Evolutionary conservation across 2,888 invertebrate genomes (phyloP), one percentile per base, ranked within the genome.

Genomic region (Mechanitis mazaeus): DNA sequence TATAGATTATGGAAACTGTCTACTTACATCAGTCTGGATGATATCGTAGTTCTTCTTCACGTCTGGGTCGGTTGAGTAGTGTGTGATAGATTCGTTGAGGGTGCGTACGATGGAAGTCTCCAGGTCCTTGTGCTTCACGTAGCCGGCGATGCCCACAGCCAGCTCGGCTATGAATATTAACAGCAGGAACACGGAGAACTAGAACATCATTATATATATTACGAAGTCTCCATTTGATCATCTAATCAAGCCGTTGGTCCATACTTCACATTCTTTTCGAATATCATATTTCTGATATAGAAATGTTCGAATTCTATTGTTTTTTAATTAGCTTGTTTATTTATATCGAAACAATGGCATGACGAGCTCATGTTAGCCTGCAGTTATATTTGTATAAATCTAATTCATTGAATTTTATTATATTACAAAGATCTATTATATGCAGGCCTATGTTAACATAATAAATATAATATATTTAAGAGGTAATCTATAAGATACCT

Each of bases 111-210:
- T 87, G 76, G 94, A 92, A 0, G 84, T 81, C 72, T 93, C 92
- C 59, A 96, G 91, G 69, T 95, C 93, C 64, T 92, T 90, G 61
- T 94, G 93, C 83, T 94, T 94, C 68, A 95, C 91, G 83, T 95
- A 96, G 56, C 94, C 95, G n/a, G 94, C 94, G 75, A 97, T 93
- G 70, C 96, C 97, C 67, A 95, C 94, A 0, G 95, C 95, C 72
- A 97, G 85, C 87, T 98, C 97, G 69, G 96, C 87, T 9, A 95
- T 90, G 84, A 97, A 95, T 73, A 97, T 94, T 54, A 96, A 81
- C 60, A 95, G 91, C 76, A 97, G 88, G 72, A 97, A 91, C 59
- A 93, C 91, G 3, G 95, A 93, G 89, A 96, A 97, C 95, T 95
- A 82, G 12, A 63, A 62, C 33, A 45, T 20, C 20, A 20, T 20